Evolutionary conservation across 2,113 vertebrate genomes (phyloP), one percentile per base, ranked within the genome.

Genomic region (Circaetus gallicus): DNA sequence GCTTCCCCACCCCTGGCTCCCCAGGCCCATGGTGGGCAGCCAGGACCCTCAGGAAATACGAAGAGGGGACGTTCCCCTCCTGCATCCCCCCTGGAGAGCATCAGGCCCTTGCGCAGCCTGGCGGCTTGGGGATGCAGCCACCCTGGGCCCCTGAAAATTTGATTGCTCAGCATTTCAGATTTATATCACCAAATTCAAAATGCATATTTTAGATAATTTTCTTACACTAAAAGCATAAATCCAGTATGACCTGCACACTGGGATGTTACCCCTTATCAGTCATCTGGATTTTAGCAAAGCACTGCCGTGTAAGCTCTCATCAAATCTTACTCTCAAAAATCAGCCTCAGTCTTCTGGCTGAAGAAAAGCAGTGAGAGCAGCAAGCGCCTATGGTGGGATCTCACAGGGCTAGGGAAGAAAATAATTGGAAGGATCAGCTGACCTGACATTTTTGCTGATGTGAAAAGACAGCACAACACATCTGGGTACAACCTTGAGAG

Each of bases 391-490:
- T 14, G 47, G 67, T 47, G 59, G 28, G 28, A 28, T 83, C 49
- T 85, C 34, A 34, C 18, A 28, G 62, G 58, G 74, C 32, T 6
- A 80, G 84, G 38, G 66, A 90, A 67, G 83, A 69, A 82, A 82
- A 77, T 73, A 84, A 82, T 45, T 26, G 1, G 47, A 73, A 77
- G 74, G 47, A 63, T 88, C 38, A 85, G 45, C 29, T 7, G 47
- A 32, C 11, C 50, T 91, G 94, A 94, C 38, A 1, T 49, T 91
- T 90, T 21, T 95, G 77, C 81, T 97, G 83, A 93, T 93, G 84
- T 88, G 71, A 90, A 93, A 91, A 90, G 94, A 70, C 42, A n/a
- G 82, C 70, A 47, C 40, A 74, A 82, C 86, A 73, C 74, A 95
- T 86, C 74, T 90, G 82, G 42, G 40, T 45, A 32, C 0, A 13